These are phyloP conservation scores for Psettodes erumei DNA, from an alignment of 2,113 vertebrate genomes.

Conservation along the genomic window DNA sequence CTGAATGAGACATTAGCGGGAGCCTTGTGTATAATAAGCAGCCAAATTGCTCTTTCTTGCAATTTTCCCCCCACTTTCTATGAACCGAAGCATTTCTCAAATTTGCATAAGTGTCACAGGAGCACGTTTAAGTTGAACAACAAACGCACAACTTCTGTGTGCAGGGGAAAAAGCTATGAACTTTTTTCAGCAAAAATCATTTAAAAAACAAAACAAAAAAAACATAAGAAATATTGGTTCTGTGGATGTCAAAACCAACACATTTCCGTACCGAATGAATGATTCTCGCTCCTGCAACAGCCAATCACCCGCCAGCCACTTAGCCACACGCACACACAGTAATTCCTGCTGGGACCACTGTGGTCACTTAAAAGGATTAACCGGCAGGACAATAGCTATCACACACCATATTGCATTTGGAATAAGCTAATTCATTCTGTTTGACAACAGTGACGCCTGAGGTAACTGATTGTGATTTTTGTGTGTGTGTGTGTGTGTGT, in stretches of 20 bases:
- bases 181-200: neutral
- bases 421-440: slow-evolving; percentile 22
- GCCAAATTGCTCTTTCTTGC: neutral
- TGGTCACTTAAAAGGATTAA: slow-evolving; percentile 46
- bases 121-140: too few relatives aligned
- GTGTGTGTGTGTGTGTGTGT: neutral
- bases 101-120: neutral
- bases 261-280: neutral
- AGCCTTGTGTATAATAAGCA: neutral
- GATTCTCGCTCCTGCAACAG: neutral
- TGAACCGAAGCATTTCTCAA: neutral
- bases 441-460: slow-evolving; percentile 1
- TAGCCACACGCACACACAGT: slow-evolving; percentile 5
- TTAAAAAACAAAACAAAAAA: neutral
- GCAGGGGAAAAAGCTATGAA: too few relatives aligned
- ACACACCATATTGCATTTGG: slow-evolving; percentile 28
- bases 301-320: neutral
- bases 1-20: neutral
- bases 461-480: slow-evolving; percentile 4
- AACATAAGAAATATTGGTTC: neutral
- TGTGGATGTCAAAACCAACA: neutral
- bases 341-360: slow-evolving; percentile 12
- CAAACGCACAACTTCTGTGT: neutral
- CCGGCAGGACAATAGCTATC: slow-evolving; percentile 12
- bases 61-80: neutral